Base-by-base conservation (phyloP, 2,797 vertebrate genomes). In the Serranus cabrilla region DNA sequence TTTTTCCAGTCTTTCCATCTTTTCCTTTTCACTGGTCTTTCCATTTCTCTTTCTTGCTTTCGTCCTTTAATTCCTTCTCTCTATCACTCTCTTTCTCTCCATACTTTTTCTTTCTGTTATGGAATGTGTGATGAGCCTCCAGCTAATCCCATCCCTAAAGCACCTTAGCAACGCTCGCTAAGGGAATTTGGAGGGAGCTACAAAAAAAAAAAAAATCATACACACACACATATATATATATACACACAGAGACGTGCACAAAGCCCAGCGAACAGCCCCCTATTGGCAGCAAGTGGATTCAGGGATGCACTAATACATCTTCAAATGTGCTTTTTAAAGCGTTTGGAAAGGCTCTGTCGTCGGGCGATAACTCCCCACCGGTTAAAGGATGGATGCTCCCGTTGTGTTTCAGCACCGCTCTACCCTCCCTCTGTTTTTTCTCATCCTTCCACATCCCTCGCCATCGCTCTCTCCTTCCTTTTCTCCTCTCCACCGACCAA, bases 111-210 rank as follows among this genome's bases (percentile, higher is more conserved):
- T 70, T 87, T 71, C 82, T 80, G 84, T 88, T 88, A 80, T 72
- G 89, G 91, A 90, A 93, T 91, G 88, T 89, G 88, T 89, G 89
- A 90, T 91, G 86, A 93, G 91, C 92, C 87, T 89, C 65, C 83
- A 87, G 91, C 91, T 94, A 94, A 94, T 94, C 94, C 91, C 84
- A 78, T 91, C 87, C 90, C 88, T 87, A 95, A 94, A 94, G 93
- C 92, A 93, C 91, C 92, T 95, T 94, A 94, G 92, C 92, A 93
- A 93, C 89, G 90, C 93, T 92, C 84, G 82, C 93, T 91, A 93
- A 89, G 90, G 90, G 86, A 92, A 94, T 93, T 92, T 93, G 87
- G 85, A 92, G 86, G 83, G 70, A 85, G 87, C 89, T 65, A 75
- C 80, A 83, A 83, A 85, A 88, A 81, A 82, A 66, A 63, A 52